phyloP scores from a whole-genome alignment of 2,888 invertebrate species.

The Rutpela maculata region DNA sequence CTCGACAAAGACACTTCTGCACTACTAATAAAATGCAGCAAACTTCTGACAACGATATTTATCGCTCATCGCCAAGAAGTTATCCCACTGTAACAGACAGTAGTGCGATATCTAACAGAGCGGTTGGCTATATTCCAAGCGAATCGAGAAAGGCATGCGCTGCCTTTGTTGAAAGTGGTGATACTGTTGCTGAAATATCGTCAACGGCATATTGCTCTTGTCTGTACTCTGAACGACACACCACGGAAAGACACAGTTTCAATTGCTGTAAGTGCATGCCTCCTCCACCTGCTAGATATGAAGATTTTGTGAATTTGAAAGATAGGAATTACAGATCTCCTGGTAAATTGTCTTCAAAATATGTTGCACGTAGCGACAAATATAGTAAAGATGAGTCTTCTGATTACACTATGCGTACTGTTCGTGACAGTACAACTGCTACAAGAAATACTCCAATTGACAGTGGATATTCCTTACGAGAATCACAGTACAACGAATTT shows the following conservation, averaged over 20 bases:
- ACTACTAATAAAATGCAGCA: slow-evolving; percentile 52
- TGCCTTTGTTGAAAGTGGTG: not conserved
- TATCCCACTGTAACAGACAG: not conserved
- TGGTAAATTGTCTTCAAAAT: not conserved
- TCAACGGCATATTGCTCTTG: slow-evolving; percentile 14
- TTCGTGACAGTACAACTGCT: not conserved
- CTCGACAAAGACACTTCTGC: slow-evolving; percentile 16
- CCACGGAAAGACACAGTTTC: not conserved
- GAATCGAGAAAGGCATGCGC: not conserved
- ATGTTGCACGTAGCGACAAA: not conserved
- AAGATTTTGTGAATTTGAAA: not conserved
- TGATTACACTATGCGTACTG: slow-evolving; percentile 28
- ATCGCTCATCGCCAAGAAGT: slow-evolving; percentile 22
- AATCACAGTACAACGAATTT: slow-evolving; percentile 10
- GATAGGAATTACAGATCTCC: not conserved
- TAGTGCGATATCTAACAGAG: not conserved
- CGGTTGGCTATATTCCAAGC: not conserved
- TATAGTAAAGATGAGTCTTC: slow-evolving; percentile 15
- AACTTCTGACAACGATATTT: slow-evolving; percentile 53
- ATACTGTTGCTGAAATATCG: not conserved
- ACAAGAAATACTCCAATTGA: slow-evolving; percentile 18
- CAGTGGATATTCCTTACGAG: slow-evolving; percentile 8
- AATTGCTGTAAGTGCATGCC: slow-evolving; percentile 38
- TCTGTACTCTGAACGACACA: not conserved
- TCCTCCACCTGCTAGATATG: slow-evolving; percentile 33